Evolutionary conservation across 2,113 vertebrate species (phyloP).

Genomic region (Bucco capensis): DNA sequence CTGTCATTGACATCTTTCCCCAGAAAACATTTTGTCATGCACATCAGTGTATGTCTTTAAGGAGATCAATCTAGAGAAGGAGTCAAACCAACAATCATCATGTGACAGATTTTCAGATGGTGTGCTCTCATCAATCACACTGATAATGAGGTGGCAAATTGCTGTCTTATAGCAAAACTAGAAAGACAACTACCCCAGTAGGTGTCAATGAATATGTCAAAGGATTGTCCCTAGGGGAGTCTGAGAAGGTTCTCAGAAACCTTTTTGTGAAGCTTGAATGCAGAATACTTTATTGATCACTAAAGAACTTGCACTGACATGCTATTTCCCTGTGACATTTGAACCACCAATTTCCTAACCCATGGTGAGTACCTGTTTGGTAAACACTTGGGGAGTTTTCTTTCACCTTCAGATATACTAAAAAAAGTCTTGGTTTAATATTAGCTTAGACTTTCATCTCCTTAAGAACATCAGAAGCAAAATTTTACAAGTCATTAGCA

Average conservation of each 20-base stretch:
- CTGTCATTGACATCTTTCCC: slow-evolving; percentile 28
- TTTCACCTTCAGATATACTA: neutral
- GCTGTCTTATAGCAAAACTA: slow-evolving; percentile 72
- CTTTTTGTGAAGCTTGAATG: slow-evolving; percentile 71
- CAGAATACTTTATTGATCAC: slow-evolving; percentile 74
- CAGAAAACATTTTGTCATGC: slow-evolving; percentile 62
- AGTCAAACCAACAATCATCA: slow-evolving; percentile 50
- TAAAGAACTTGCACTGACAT: slow-evolving; percentile 71
- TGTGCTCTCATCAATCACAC: slow-evolving; percentile 75
- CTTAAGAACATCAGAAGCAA: neutral
- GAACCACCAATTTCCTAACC: slow-evolving; percentile 57
- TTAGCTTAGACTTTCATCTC: neutral
- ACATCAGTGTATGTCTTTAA: slow-evolving; percentile 39
- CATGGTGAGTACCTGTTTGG: neutral
- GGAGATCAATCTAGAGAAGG: slow-evolving; percentile 28
- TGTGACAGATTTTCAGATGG: slow-evolving; percentile 58
- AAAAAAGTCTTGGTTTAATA: neutral
- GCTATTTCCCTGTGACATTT: slow-evolving; percentile 68
- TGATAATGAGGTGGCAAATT: slow-evolving; percentile 81
- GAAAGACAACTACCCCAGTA: slow-evolving; percentile 69
- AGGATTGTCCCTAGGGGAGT: slow-evolving; percentile 60
- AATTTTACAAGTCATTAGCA: neutral
- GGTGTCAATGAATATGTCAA: slow-evolving; percentile 66
- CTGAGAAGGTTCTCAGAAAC: slow-evolving; percentile 31
- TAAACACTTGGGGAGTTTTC: neutral